Evolutionary conservation across 2,113 vertebrate species (phyloP).

Genomic region (Thomomys bottae): DNA sequence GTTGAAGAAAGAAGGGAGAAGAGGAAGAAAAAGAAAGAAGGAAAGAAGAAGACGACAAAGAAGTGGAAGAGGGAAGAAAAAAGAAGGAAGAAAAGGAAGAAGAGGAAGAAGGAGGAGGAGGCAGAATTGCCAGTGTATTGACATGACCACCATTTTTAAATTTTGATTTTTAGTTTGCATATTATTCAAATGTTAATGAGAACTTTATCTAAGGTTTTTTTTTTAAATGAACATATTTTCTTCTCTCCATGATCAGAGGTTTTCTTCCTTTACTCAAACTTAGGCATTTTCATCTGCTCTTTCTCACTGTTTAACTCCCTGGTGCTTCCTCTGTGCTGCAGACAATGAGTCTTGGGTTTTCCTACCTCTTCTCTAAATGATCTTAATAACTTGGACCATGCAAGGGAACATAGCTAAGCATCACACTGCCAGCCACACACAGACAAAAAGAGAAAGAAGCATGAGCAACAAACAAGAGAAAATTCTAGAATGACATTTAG

Average conservation of each 20-base stretch:
- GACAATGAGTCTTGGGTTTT: background rate
- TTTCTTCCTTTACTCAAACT: background rate
- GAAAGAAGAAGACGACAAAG: too few species aligned
- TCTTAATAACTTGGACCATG: background rate
- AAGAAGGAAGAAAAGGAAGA: too few species aligned
- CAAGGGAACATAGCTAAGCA: background rate
- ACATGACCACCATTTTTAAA: background rate
- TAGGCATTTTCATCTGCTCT: background rate
- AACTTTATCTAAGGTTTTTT: conserved; percentile 25
- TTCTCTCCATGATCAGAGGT: background rate
- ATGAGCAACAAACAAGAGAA: background rate
- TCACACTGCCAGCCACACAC: background rate
- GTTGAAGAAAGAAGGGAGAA: too few species aligned
- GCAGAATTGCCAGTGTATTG: too few species aligned
- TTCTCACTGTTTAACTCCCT: background rate
- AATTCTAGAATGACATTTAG: background rate
- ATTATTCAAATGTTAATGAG: conserved; percentile 10
- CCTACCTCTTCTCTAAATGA: background rate
- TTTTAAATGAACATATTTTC: background rate
- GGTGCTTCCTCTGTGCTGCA: background rate
- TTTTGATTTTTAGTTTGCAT: background rate
- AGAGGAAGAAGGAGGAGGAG: too few species aligned
- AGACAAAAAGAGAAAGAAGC: background rate
- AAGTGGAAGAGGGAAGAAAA: too few species aligned
- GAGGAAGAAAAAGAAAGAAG: too few species aligned